These are phyloP conservation scores for Patella caerulea DNA, from an alignment of 2,888 invertebrate genomes.

Conservation along the genomic window DNA sequence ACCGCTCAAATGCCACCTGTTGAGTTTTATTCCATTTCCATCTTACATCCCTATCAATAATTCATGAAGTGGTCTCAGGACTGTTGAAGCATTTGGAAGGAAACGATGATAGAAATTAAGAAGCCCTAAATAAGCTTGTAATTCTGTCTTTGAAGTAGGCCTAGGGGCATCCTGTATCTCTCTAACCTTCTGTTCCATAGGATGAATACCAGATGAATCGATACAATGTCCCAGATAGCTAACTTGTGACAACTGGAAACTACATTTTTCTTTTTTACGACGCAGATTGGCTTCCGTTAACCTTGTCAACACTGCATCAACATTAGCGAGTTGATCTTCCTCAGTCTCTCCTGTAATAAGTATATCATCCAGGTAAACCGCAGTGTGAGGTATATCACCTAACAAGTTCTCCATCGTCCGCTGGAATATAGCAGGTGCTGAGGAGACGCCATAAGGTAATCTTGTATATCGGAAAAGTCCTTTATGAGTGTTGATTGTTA, in stretches of 20 bases:
- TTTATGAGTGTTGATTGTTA: constrained; percentile 20
- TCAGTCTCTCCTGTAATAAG: not conserved
- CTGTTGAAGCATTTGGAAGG: constrained; percentile 14
- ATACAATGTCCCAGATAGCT: constrained; percentile 17
- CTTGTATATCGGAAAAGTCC: constrained; percentile 21
- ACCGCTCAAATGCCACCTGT: not conserved
- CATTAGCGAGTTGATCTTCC: constrained; percentile 13
- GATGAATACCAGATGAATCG: constrained; percentile 21
- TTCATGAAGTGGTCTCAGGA: constrained; percentile 25
- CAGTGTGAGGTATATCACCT: constrained; percentile 15
- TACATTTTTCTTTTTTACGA: constrained; percentile 21
- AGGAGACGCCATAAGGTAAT: constrained; percentile 20
- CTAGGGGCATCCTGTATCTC: constrained; percentile 48
- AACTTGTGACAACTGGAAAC: constrained; percentile 13
- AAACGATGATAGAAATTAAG: constrained; percentile 14
- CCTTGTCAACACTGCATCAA: not conserved
- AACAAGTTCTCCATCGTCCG: constrained; percentile 17
- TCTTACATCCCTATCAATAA: constrained; percentile 29
- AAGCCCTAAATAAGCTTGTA: constrained; percentile 41
- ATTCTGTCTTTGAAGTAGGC: constrained; percentile 41
- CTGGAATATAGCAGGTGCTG: constrained; percentile 27
- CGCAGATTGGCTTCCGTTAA: not conserved
- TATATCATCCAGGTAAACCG: constrained; percentile 17
- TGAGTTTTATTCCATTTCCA: constrained; percentile 38
- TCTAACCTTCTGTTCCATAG: constrained; percentile 41